Base-by-base conservation (phyloP, 2,888 invertebrate species). In the Troilus luridus region DNA sequence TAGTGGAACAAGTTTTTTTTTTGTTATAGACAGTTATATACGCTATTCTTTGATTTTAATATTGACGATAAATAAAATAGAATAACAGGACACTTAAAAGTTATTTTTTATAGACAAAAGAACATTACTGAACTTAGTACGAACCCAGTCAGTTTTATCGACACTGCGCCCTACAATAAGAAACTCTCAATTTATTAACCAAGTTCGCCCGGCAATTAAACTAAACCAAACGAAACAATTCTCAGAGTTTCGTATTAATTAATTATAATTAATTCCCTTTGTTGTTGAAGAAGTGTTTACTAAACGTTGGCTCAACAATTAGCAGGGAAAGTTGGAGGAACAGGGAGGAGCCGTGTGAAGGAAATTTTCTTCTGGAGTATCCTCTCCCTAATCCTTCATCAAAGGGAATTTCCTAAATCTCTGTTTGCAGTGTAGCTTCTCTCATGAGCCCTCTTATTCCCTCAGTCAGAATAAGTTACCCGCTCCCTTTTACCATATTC, bases 351-450 rank as follows among this genome's bases (percentile, higher is more conserved):
- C 56, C 85, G 54, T 56, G 85, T 56, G 56, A 85, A 85, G 85
- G 85, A 58, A 85, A 85, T 56, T 54, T 56, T 85, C 56, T 54
- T 58, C 85, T 56, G n/a, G n/a, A 85, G 56, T 56, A 85, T 85
- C 85, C 56, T 56, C 59, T 59, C 21, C 85, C 56, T 85, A 85
- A 85, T 85, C 85, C 85, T 58, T 85, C 85, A 85, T 85, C 85
- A 85, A 85, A 85, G 85, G 85, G 85, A 85, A 85, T 85, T 85
- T 85, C 85, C 85, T 85, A 85, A 85, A 85, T 85, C 85, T 85
- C 85, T 85, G 56, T 85, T 85, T 85, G 56, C 85, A 54, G 10
- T 81, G 54, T 9, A 54, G 19, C 81, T 81, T 19, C 81, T 54
- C 54, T 19, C 56, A 41, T n/a, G 56, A 56, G n/a, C 1, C n/a